Conservation (phyloP, 2,888 invertebrate genomes). For the Heliothis peltigera region DNA sequence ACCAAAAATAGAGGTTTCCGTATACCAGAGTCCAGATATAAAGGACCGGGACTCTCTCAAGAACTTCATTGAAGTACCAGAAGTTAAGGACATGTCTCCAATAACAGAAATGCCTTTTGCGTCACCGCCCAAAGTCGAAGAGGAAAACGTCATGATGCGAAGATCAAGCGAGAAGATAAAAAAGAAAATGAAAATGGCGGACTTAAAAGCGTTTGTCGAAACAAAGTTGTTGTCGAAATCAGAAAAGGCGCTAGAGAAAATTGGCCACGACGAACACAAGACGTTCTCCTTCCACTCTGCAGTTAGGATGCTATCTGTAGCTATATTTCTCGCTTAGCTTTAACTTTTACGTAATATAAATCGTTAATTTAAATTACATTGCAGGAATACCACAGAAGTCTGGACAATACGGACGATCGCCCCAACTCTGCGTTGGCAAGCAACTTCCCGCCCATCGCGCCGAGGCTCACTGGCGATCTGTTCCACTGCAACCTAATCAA, state of each 20-base stretch:
- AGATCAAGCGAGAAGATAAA: conserved; percentile 95
- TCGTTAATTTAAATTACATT: conserved; percentile 55
- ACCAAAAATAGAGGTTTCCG: conserved; percentile 97
- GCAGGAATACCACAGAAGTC: conserved; percentile 95
- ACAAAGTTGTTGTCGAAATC: conserved; percentile 97
- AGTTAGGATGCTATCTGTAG: conserved; percentile 91
- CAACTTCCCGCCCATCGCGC: conserved; percentile 90
- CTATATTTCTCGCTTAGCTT: conserved; percentile 73
- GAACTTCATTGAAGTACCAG: conserved; percentile 94
- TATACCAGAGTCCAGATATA: conserved; percentile 94
- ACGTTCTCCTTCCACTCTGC: conserved; percentile 85
- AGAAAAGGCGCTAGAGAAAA: conserved; percentile 96
- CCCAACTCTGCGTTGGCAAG: conserved; percentile 92
- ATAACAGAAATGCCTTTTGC: conserved; percentile 89
- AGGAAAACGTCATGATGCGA: conserved; percentile 85
- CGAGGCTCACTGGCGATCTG: conserved; percentile 86
- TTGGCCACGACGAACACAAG: conserved; percentile 94
- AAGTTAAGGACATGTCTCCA: conserved; percentile 92
- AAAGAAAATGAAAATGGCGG: conserved; percentile 97
- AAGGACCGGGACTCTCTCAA: conserved; percentile 92
- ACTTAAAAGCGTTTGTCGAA: conserved; percentile 97
- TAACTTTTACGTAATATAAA: conserved; percentile 24
- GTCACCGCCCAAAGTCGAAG: conserved; percentile 77
- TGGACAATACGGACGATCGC: conserved; percentile 94
- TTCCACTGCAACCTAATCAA: conserved; percentile 93